Percentiles rank a stretch among this genome's conserved stretches.
Evolutionary conservation across 2,888 invertebrate species (phyloP).

Genomic region (Acanthoscelides obtectus): DNA sequence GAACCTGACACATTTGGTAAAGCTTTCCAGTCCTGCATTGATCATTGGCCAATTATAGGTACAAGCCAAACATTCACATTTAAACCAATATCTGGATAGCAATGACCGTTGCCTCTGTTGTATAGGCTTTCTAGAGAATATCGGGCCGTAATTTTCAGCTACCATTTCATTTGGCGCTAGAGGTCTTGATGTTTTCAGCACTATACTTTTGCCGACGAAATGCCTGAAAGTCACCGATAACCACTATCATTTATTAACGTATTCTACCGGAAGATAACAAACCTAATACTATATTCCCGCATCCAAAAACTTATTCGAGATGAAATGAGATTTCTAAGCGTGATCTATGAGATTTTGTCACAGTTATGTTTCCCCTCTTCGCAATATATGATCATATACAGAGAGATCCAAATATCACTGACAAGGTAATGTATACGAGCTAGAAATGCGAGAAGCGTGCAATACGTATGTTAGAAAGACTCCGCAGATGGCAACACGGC

Average conservation of each 20-base stretch:
- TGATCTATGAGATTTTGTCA: too few relatives aligned
- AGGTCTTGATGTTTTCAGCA: constrained; percentile 64
- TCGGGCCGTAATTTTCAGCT: constrained; percentile 80
- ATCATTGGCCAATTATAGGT: constrained; percentile 69
- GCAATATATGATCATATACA: too few relatives aligned
- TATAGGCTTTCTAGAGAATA: constrained; percentile 58
- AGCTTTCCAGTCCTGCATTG: constrained; percentile 53
- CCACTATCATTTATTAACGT: not conserved
- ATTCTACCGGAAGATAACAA: too few relatives aligned
- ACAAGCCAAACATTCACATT: constrained; percentile 69
- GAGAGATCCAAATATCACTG: too few relatives aligned
- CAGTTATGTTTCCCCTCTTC: too few relatives aligned
- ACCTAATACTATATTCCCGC: too few relatives aligned
- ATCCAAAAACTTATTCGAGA: too few relatives aligned
- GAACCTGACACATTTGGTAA: constrained; percentile 45
- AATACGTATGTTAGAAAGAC: too few relatives aligned
- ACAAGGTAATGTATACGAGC: too few relatives aligned
- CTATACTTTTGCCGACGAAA: constrained; percentile 68
- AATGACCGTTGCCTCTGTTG: constrained; percentile 60
- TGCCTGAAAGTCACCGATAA: constrained; percentile 52
- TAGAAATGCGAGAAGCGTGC: too few relatives aligned
- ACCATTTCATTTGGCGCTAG: constrained; percentile 62
- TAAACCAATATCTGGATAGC: constrained; percentile 73
- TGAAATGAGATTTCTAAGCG: too few relatives aligned
- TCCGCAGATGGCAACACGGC: too few relatives aligned